Percentiles rank a stretch among this genome's conserved stretches.
Conservation (phyloP, 30 jellyfish, hydroid and myxozoan species). For the Nemopilema nomurai region DNA sequence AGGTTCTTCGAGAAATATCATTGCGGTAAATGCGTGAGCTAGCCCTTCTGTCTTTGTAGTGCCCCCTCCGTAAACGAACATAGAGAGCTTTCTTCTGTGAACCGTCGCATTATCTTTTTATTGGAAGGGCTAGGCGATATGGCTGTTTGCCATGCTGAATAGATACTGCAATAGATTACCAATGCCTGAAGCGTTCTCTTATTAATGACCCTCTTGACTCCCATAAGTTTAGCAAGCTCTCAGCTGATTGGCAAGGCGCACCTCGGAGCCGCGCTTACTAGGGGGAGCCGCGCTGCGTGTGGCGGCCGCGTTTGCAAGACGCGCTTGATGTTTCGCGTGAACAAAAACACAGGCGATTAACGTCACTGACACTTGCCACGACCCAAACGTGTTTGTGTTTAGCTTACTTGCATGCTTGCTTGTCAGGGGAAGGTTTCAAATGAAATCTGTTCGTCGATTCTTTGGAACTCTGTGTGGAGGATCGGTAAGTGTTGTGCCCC, state of each 20-base stretch:
- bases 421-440: conserved; percentile 11
- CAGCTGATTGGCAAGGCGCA: neutral
- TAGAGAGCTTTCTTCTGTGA: no score
- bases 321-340: neutral
- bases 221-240: neutral
- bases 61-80: no score
- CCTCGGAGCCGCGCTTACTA: neutral
- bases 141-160: no score
- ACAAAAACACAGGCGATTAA: neutral
- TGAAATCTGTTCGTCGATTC: conserved; percentile 54
- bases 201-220: no score
- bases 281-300: no score
- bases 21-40: no score
- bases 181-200: no score
- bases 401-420: neutral
- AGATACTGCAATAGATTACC: no score
- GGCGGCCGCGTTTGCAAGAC: neutral
- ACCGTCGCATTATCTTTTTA: no score
- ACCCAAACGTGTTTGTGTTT: neutral
- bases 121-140: no score
- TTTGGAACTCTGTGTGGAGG: conserved; percentile 84
- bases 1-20: no score
- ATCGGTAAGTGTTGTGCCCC: conserved; percentile 44
- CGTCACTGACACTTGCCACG: neutral
- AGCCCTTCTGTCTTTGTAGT: no score